Conservation (phyloP, 1,140 invertebrate genomes). For the Sesamia nonagrioides region DNA sequence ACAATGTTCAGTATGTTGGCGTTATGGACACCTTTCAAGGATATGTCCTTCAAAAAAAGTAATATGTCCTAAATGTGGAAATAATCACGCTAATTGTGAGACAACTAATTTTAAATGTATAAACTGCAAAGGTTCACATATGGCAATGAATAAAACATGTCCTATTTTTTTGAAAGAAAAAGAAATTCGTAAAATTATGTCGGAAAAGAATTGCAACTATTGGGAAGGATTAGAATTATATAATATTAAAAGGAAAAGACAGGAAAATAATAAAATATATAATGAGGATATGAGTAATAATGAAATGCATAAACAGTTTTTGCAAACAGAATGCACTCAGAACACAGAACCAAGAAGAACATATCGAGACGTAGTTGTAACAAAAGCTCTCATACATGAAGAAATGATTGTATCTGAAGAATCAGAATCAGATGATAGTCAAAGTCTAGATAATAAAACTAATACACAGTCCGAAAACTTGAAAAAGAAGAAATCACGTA, state of each 20-base stretch:
- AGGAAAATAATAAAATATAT: background rate
- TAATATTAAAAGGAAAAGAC: background rate
- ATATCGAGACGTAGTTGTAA: background rate
- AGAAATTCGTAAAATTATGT: constrained; percentile 53
- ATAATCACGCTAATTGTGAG: constrained; percentile 58
- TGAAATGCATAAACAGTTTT: background rate
- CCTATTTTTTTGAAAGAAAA: constrained; percentile 57
- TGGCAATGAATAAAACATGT: constrained; percentile 53
- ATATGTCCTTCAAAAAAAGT: constrained; percentile 52
- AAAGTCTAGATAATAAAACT: background rate
- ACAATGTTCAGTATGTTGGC: constrained; percentile 55
- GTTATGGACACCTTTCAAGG: constrained; percentile 17
- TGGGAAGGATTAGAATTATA: constrained; percentile 44
- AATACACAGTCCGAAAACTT: background rate
- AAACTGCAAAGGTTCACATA: constrained; percentile 57
- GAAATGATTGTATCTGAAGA: constrained; percentile 3
- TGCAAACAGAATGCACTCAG: background rate
- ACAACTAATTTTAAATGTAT: constrained; percentile 51
- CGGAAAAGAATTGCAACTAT: constrained; percentile 53
- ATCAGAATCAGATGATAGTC: background rate
- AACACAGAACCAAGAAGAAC: background rate
- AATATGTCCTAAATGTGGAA: constrained; percentile 60
- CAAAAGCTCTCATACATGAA: background rate
- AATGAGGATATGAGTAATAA: background rate
- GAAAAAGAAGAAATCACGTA: background rate